These are phyloP conservation scores for Polydrusus tereticollis DNA, from an alignment of 2,888 invertebrate genomes.

Conservation along the genomic window DNA sequence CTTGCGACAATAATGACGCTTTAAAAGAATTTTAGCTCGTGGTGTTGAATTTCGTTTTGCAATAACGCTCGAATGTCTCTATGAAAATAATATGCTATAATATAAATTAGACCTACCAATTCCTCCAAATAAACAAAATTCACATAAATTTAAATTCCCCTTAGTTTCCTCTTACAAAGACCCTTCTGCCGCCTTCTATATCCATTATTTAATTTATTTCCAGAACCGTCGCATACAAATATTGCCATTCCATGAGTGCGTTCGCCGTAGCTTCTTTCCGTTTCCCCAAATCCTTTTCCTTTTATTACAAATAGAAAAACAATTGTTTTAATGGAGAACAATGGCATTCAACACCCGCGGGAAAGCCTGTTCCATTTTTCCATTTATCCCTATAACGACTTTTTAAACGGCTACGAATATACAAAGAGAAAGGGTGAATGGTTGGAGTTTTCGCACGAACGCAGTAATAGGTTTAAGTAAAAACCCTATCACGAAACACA, in stretches of 20 bases:
- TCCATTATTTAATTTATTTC: neutral
- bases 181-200: neutral
- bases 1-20: no score
- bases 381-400: slow-evolving; percentile 10
- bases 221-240: neutral
- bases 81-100: neutral
- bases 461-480: neutral
- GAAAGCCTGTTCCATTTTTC: slow-evolving; percentile 15
- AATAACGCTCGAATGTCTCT: no score
- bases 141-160: neutral
- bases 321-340: slow-evolving; percentile 20
- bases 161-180: neutral
- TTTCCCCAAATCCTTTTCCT: neutral
- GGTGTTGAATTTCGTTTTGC: no score
- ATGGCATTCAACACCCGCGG: slow-evolving; percentile 14
- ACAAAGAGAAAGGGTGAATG: neutral
- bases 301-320: slow-evolving; percentile 19
- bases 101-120: neutral
- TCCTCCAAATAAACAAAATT: neutral
- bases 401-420: slow-evolving; percentile 3
- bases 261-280: neutral
- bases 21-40: no score
- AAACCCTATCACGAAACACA: no score
- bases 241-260: neutral
- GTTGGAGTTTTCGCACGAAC: neutral